phyloP scores from a whole-genome alignment of 2,113 vertebrate species.

The Turnix velox region DNA sequence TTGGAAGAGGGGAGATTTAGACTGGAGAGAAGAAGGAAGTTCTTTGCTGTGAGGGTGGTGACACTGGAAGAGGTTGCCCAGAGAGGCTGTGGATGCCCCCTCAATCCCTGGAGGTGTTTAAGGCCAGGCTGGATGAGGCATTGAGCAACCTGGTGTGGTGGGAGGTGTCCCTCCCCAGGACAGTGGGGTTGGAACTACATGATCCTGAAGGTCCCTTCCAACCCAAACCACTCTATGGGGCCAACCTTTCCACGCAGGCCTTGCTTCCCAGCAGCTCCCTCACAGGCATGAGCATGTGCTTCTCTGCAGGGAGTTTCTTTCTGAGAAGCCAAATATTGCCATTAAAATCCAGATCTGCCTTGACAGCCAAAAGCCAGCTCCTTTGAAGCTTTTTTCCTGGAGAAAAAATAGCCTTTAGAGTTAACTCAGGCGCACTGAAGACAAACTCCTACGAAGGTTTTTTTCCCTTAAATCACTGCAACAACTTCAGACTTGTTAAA shows the following conservation, averaged over 20 bases:
- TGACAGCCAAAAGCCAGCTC: neutral
- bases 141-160: too few relatives aligned
- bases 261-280: neutral
- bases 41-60: too few relatives aligned
- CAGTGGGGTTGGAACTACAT: too few relatives aligned
- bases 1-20: too few relatives aligned
- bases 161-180: too few relatives aligned
- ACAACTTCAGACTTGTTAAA: neutral
- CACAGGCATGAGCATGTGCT: accelerated
- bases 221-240: too few relatives aligned
- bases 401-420: neutral
- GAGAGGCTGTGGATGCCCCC: too few relatives aligned
- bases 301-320: neutral
- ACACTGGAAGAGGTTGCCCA: too few relatives aligned
- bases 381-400: neutral
- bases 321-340: neutral
- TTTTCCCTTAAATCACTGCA: neutral
- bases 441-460: neutral
- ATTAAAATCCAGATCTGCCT: neutral
- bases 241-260: neutral
- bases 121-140: too few relatives aligned
- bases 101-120: too few relatives aligned
- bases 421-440: neutral
- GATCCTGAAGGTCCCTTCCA: too few relatives aligned
- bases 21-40: too few relatives aligned